These are phyloP conservation scores for Microcebus lehilahytsara DNA, from an alignment of 2,113 vertebrate species.

Conservation along the genomic window DNA sequence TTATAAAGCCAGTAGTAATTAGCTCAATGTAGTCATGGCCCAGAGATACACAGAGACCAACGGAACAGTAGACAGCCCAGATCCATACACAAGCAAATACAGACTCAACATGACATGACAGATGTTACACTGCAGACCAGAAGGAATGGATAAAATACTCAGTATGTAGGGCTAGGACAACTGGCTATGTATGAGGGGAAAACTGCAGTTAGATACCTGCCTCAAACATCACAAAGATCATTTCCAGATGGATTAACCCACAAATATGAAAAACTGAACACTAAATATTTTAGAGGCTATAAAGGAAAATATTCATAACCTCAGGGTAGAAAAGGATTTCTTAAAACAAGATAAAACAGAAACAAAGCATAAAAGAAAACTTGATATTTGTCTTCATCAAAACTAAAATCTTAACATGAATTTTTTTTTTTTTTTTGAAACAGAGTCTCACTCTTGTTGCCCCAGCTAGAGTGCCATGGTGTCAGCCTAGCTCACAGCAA, in stretches of 20 bases:
- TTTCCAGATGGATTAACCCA: not conserved
- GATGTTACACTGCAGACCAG: not conserved
- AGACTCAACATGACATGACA: not conserved
- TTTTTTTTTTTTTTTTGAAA: too few relatives aligned
- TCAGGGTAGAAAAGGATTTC: not conserved
- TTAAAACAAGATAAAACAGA: not conserved
- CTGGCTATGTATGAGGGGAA: not conserved
- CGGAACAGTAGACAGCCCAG: not conserved
- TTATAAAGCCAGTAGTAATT: not conserved
- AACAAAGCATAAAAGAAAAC: not conserved
- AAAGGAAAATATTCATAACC: not conserved
- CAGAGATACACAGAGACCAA: not conserved
- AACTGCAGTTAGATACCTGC: not conserved
- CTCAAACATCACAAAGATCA: not conserved
- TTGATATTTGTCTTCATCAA: not conserved
- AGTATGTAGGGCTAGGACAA: not conserved
- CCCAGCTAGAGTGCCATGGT: too few relatives aligned
- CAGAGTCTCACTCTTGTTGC: too few relatives aligned
- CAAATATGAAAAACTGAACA: not conserved
- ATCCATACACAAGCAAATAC: not conserved
- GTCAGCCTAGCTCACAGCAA: too few relatives aligned
- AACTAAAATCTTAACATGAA: not conserved
- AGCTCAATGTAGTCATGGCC: not conserved
- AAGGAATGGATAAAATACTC: not conserved
- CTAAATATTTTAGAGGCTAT: not conserved